Base-by-base conservation (phyloP, 1,140 invertebrate genomes). In the Leptopilina boulardi region DNA sequence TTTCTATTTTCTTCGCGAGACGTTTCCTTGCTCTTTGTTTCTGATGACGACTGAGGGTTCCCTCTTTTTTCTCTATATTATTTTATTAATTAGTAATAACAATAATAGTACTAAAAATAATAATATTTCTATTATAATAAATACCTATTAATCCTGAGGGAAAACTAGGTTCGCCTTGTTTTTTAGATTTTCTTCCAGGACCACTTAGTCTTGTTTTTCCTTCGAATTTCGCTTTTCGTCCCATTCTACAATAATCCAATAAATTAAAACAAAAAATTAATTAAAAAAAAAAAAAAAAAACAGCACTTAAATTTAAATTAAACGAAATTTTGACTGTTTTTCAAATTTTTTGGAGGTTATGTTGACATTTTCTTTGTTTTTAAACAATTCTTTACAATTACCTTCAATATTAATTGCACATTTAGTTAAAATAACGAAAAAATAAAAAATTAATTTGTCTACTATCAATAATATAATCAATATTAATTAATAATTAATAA, bases 141-240 rank as follows among this genome's bases (percentile, higher is more conserved):
- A 81, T 90, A 93, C 93, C 90, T 87, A 88, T 80, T 51, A 94
- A 84, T 84, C 91, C 90, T 82, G 93, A 92, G 79, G 93, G 93
- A 86, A 97, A 95, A 66, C 91, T 91, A 9, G 97, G 97, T 80
- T 95, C 93, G 73, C 93, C 93, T 85, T 98, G 97, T 88, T 98
- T 98, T 80, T 94, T 95, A 0, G 96, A 92, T 91, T 98, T 98
- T 77, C 94, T 93, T 0, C 96, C 97, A 34, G 94, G 96, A 8
- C 96, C 97, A 88, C 93, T 95, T 83, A 96, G 96, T n/a, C 91
- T 89, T 2, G 75, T 71, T 71, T 93, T 93, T 79, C 93, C 93
- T 44, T 93, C 93, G 87, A 95, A 98, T 84, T 96, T 95, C 30
- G 94, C 96, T 92, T 97, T 98, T 51, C 97, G 92, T 76, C 97